phyloP scores from a whole-genome alignment of 2,797 vertebrate species.

The Tragopan temminckii region DNA sequence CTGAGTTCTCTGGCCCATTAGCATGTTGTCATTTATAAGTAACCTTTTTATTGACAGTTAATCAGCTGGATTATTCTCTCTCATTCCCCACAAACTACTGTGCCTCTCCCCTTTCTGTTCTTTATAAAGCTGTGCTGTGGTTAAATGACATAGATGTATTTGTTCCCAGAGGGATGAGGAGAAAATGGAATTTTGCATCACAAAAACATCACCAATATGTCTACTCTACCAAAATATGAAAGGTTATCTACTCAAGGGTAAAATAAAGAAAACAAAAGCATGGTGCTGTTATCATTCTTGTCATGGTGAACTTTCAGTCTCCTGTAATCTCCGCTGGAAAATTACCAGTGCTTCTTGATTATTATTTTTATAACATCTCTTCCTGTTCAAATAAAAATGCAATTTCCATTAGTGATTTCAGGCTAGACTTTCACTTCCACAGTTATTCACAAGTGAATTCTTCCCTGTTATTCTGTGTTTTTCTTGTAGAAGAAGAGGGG shows the following conservation, averaged over 20 bases:
- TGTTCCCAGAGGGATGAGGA: conserved; percentile 8
- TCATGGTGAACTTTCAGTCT: conserved; percentile 14
- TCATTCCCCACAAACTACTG: background rate
- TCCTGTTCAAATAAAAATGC: background rate
- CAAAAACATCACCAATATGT: background rate
- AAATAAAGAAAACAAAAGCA: conserved; percentile 63
- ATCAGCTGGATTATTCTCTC: background rate
- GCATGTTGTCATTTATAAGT: background rate
- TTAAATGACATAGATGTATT: background rate
- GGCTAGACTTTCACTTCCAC: background rate
- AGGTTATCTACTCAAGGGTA: conserved; percentile 72
- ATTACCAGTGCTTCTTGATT: conserved; percentile 44
- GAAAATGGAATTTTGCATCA: conserved; percentile 44
- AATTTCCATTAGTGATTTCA: background rate
- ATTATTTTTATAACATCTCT: background rate
- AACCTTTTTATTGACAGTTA: background rate
- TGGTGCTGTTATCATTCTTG: conserved; percentile 23
- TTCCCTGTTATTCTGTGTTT: background rate
- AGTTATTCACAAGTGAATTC: background rate
- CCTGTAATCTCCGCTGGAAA: conserved; percentile 48
- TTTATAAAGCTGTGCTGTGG: background rate
- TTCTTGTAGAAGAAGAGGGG: background rate
- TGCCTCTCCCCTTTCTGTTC: background rate
- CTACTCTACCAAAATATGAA: conserved; percentile 31
- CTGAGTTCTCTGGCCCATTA: background rate